Conservation (phyloP, 2,888 invertebrate genomes). For the Platerodrilus igneus region DNA sequence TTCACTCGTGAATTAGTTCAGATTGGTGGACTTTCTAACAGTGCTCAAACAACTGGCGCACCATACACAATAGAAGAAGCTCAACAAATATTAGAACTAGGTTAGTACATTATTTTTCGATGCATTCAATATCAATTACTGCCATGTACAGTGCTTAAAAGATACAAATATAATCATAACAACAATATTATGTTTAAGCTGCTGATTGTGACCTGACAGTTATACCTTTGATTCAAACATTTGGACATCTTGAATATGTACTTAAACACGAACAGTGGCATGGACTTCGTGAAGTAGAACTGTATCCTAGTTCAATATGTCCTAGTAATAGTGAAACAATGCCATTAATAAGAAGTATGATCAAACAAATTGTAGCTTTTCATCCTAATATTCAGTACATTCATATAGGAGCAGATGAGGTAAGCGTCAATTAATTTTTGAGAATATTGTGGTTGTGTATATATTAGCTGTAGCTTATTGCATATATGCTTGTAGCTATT, state of each 20-base stretch:
- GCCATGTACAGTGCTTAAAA: no score
- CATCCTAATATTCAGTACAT: constrained; percentile 64
- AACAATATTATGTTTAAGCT: constrained; percentile 50
- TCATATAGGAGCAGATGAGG: constrained; percentile 81
- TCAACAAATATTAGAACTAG: constrained; percentile 58
- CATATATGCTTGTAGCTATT: no score
- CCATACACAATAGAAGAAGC: constrained; percentile 68
- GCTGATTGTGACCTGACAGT: constrained; percentile 62
- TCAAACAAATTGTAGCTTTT: constrained; percentile 64
- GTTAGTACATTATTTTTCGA: constrained; percentile 28
- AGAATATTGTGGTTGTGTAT: no score
- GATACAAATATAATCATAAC: no score
- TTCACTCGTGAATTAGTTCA: constrained; percentile 60
- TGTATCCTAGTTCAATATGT: constrained; percentile 69
- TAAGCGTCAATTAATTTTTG: no score
- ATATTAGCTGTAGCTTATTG: no score
- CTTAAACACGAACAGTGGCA: constrained; percentile 67
- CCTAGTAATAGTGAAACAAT: constrained; percentile 62
- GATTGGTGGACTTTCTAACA: constrained; percentile 54
- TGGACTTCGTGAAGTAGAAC: constrained; percentile 60
- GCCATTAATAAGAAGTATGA: constrained; percentile 60
- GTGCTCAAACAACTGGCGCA: constrained; percentile 51
- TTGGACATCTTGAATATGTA: constrained; percentile 83
- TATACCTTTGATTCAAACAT: constrained; percentile 80
- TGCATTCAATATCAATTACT: constrained; percentile 12